Conservation (phyloP, 2,888 invertebrate species). For the Calameuta filiformis region DNA sequence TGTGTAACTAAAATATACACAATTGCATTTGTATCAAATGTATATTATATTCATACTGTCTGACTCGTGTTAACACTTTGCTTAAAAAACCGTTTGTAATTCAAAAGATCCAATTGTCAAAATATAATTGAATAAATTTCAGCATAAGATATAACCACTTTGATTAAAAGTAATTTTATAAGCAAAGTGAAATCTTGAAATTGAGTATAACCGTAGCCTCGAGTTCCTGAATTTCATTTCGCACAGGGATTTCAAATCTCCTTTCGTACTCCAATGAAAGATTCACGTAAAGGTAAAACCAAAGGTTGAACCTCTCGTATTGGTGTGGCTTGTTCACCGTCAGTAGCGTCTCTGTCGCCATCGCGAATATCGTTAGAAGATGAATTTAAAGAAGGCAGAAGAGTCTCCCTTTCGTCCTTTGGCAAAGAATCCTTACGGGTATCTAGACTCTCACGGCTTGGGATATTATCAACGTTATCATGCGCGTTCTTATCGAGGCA, state of each 20-base stretch:
- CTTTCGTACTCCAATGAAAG: conserved; percentile 39
- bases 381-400: neutral
- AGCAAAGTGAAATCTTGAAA: neutral
- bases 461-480: neutral
- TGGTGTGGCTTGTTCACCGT: conserved; percentile 4
- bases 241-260: conserved; percentile 23
- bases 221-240: neutral
- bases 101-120: neutral
- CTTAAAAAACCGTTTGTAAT: neutral
- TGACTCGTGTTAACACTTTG: neutral
- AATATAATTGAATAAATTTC: neutral
- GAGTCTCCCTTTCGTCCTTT: conserved; percentile 3
- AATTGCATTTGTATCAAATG: neutral
- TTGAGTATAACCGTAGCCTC: neutral
- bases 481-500: neutral
- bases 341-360: neutral
- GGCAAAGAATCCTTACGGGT: conserved; percentile 8
- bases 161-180: neutral
- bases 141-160: neutral
- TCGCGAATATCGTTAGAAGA: neutral
- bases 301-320: conserved; percentile 22
- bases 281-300: conserved; percentile 37
- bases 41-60: neutral
- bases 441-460: conserved; percentile 3
- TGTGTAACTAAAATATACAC: neutral